phyloP scores from a whole-genome alignment of 2,113 vertebrate genomes.

The Pungitius pungitius region DNA sequence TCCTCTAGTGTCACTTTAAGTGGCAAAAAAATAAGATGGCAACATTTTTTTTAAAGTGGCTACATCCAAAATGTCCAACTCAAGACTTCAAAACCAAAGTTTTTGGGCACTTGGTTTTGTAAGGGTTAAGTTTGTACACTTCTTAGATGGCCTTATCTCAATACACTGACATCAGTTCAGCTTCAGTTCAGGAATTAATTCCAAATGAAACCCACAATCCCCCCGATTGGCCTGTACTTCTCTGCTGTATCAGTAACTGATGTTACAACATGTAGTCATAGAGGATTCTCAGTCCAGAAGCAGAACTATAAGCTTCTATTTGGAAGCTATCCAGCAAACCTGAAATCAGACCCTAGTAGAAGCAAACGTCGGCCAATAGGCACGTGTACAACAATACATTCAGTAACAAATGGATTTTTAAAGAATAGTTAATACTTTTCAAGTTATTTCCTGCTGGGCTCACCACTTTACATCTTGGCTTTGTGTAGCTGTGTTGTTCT shows the following conservation, averaged over 20 bases:
- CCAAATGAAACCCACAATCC: background rate
- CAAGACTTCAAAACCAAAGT: no score
- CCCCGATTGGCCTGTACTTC: background rate
- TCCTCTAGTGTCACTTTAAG: no score
- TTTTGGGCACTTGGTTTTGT: background rate
- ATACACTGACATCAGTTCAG: background rate
- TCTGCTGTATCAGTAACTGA: conserved; percentile 4
- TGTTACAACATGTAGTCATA: background rate
- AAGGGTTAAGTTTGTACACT: background rate
- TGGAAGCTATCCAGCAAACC: background rate
- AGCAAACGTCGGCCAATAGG: background rate
- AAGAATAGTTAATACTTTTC: conserved; percentile 5
- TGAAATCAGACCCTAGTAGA: background rate
- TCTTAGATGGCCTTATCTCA: no score
- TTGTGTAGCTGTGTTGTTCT: conserved; percentile 2
- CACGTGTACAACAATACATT: background rate
- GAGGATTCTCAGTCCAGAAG: conserved; percentile 2
- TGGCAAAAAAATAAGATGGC: no score
- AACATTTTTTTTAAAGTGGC: no score
- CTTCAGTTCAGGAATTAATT: no score
- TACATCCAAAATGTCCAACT: no score
- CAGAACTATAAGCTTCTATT: background rate
- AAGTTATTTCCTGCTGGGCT: background rate
- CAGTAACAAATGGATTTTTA: background rate
- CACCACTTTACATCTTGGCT: background rate